phyloP scores from a whole-genome alignment of 2,797 vertebrate genomes.

The Heliangelus exortis region DNA sequence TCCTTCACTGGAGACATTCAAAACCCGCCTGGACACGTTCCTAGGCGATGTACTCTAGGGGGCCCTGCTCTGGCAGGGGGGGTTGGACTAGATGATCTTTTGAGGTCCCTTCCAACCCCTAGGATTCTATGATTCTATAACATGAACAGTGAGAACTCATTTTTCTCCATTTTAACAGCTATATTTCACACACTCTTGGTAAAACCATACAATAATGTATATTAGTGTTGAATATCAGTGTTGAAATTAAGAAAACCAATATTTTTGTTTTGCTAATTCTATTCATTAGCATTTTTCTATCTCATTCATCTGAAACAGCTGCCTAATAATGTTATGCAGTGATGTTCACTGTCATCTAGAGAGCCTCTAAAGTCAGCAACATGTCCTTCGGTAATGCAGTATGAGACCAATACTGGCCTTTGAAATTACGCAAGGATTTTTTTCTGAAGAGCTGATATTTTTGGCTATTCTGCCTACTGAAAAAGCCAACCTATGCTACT shows the following conservation, averaged over 20 bases:
- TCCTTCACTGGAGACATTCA: too few relatives aligned
- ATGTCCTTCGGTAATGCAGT: neutral
- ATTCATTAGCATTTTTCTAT: neutral
- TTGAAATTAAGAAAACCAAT: too few relatives aligned
- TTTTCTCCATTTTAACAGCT: neutral
- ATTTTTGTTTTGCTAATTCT: neutral
- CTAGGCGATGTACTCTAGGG: too few relatives aligned
- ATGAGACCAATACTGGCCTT: neutral
- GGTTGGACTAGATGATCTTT: too few relatives aligned
- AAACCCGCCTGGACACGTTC: too few relatives aligned
- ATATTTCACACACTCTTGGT: neutral
- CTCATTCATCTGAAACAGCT: neutral
- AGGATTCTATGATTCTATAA: too few relatives aligned
- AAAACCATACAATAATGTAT: neutral
- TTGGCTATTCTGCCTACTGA: neutral
- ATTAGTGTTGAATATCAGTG: neutral
- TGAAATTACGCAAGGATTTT: neutral
- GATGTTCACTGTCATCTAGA: neutral
- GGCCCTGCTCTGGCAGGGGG: too few relatives aligned
- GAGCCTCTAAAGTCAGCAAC: neutral
- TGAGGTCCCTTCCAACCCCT: too few relatives aligned
- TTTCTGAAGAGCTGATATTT: neutral
- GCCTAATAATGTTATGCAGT: neutral
- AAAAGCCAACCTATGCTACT: neutral
- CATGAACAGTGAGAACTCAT: neutral